Evolutionary conservation across 1,140 invertebrate genomes (phyloP).

Genomic region (Sarcophaga bullata): DNA sequence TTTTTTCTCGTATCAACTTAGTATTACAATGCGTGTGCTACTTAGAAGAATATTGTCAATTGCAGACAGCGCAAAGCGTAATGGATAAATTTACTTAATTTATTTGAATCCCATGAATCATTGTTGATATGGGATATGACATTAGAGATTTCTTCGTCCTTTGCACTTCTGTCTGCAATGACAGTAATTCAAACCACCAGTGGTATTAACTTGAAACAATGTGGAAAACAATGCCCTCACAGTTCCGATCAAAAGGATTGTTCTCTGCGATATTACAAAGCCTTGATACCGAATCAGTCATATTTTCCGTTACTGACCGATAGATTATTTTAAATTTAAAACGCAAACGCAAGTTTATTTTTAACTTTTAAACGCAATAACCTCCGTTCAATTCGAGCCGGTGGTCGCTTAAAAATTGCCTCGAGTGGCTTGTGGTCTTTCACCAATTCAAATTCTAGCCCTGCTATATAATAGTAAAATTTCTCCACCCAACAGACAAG

Average conservation of each 20-base stretch:
- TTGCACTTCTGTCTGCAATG: too few relatives aligned
- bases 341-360: too few relatives aligned
- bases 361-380: conserved; percentile 19
- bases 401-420: conserved; percentile 41
- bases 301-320: conserved; percentile 28
- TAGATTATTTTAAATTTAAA: conserved; percentile 30
- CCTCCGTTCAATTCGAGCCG: conserved; percentile 28
- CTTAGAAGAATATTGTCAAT: too few relatives aligned
- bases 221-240: neutral
- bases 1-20: too few relatives aligned
- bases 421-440: conserved; percentile 54
- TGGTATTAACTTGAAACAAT: neutral
- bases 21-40: too few relatives aligned
- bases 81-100: too few relatives aligned
- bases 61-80: neutral
- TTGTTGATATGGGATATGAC: too few relatives aligned
- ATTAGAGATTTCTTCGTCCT: too few relatives aligned
- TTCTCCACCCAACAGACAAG: conserved; percentile 56
- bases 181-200: too few relatives aligned
- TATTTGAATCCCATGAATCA: too few relatives aligned
- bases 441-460: conserved; percentile 51
- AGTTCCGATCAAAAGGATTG: neutral
- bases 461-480: conserved; percentile 51
- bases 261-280: neutral
- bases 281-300: neutral